Evolutionary conservation across 2,888 invertebrate genomes (phyloP), one percentile per base, ranked within the genome.

Genomic region (Icerya purchasi): DNA sequence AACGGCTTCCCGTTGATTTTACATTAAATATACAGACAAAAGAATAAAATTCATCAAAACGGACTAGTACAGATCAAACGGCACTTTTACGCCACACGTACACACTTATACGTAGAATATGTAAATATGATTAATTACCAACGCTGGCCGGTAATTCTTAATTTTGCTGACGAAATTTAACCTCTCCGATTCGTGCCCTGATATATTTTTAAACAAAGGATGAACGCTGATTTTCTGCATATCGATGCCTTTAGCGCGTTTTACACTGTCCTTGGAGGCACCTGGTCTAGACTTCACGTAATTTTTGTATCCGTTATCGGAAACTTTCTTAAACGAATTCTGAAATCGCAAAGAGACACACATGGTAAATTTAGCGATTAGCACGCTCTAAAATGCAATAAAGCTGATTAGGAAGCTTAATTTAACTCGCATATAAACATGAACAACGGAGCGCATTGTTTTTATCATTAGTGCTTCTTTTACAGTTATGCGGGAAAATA

Each of bases 261-360:
- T 82, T 66, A 93, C 86, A 63, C 90, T 91, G 69, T 93, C 96
- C 0, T 80, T 76, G 0, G 94, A 91, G 0, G 98, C 89, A 0
- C 82, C 78, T 53, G 92, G 92, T 62, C 97, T 77, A 64, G 94
- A 90, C 64, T 81, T 78, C 1, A 88, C 68, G 72, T 97, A 98
- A 66, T 93, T 88, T 69, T 84, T 83, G 75, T 91, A 92, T 0
- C 88, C 96, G 69, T 96, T 96, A 50, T 77, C 78, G 63, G 87
- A 83, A 0, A 88, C 88, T 63, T 84, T 78, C 66, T 76, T 73
- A 68, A 83, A 76, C 63, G 78, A 80, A 5, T 71, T 70, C 83
- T 84, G 66, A 20, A 50, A 18, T 36, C 24, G 25, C 50, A 50
- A 51, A 50, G 25, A 49, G n/a, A n/a, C n/a, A n/a, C n/a, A n/a